Evolutionary conservation across 2,113 vertebrate species (phyloP), one percentile per base, ranked within the genome.

Genomic region (Clarias macrocephalus): DNA sequence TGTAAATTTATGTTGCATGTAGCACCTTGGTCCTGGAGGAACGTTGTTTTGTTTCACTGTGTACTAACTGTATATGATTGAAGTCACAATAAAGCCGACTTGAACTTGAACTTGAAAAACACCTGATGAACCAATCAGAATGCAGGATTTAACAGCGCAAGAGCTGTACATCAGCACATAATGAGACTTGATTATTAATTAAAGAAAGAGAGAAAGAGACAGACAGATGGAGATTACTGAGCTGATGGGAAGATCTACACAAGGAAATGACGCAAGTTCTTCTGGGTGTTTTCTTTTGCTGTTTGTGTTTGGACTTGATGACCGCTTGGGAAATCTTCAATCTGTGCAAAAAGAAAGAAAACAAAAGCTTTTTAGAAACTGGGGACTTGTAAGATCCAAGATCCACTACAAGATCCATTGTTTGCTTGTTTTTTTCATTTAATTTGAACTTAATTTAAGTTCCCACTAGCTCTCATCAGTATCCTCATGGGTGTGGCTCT

Each of bases 231-330:
- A 75, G 57, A 90, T 86, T 88, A 88, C 85, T 33, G 62, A 86
- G 84, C 84, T 87, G 85, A 89, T 89, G 84, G 88, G 83, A 89
- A 89, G 86, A 89, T 87, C 83, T 90, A 85, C 76, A 72, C 52
- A 66, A 83, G 33, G 76, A 88, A 81, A 87, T 89, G 86, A 85
- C 85, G 76, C 33, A 52, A 82, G 77, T 62, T 89, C 60, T 85
- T 87, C 86, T 52, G 88, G 75, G 80, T 89, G 80, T 84, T 87
- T 87, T 66, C 84, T 73, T 84, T 79, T 86, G 81, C 81, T 84
- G 82, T 56, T 76, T 68, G 73, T 73, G 66, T 85, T 89, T 89
- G 72, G 56, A 62, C 21, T 33, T 66, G 84, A 81, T n/a, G 76
- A 82, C 77, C 59, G 33, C 42, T 18, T 42, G 30, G 56, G 30